phyloP scores from a whole-genome alignment of 2,797 vertebrate genomes.

The Jordanella pulchra region DNA sequence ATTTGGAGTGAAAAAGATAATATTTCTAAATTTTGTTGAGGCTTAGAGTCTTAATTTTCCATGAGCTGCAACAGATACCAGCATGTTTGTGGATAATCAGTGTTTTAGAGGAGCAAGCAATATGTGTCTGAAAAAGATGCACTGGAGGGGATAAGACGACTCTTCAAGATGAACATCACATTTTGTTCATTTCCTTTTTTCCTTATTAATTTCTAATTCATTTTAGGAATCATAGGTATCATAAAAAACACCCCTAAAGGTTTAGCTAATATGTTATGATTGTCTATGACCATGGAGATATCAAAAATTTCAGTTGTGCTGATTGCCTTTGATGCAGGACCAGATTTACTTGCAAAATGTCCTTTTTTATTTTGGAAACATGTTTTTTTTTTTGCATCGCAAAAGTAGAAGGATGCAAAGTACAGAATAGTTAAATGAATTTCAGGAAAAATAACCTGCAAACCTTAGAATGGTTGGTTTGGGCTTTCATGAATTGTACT shows the following conservation, averaged over 20 bases:
- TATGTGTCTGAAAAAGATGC: constrained; percentile 13
- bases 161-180: neutral
- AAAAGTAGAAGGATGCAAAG: too few species aligned
- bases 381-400: too few species aligned
- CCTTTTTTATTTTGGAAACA: too few species aligned
- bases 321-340: too few species aligned
- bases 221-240: too few species aligned
- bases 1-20: constrained; percentile 15
- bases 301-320: too few species aligned
- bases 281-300: neutral
- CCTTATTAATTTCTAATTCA: too few species aligned
- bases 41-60: constrained; percentile 8
- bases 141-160: neutral
- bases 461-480: too few species aligned
- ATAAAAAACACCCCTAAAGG: neutral
- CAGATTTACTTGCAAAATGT: too few species aligned
- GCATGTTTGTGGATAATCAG: constrained; percentile 26
- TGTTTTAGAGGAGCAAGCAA: constrained; percentile 10
- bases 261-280: neutral
- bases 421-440: too few species aligned
- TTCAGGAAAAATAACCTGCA: too few species aligned
- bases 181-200: neutral
- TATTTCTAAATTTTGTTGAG: constrained; percentile 9
- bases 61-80: constrained; percentile 15
- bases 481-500: too few species aligned